Evolutionary conservation across 2,888 invertebrate genomes (phyloP).

Genomic region (Dorcus hopei): DNA sequence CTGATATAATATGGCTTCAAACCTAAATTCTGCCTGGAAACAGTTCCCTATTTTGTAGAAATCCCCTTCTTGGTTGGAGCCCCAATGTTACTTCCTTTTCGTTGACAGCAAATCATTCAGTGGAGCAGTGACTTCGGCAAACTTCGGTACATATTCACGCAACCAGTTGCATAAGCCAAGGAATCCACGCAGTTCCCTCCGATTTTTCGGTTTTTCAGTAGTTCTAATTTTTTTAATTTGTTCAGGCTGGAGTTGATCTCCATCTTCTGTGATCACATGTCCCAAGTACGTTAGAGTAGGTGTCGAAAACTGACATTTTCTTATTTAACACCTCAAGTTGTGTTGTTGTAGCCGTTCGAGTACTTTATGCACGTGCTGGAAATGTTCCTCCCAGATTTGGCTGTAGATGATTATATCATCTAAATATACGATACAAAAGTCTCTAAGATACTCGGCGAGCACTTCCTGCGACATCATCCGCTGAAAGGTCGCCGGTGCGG

Average conservation of each 20-base stretch:
- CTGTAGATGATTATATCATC: conserved; percentile 31
- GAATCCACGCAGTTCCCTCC: conserved; percentile 32
- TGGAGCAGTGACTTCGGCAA: conserved; percentile 3
- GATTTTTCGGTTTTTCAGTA: conserved; percentile 26
- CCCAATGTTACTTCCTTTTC: no score
- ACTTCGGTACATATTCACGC: conserved; percentile 28
- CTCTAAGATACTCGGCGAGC: conserved; percentile 12
- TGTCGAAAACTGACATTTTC: conserved; percentile 30
- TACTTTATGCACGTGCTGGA: conserved; percentile 22
- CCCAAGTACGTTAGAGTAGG: conserved; percentile 29
- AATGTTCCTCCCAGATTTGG: conserved; percentile 14
- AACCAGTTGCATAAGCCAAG: conserved; percentile 33
- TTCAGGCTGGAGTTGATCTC: conserved; percentile 28
- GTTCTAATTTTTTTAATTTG: conserved; percentile 29
- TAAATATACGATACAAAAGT: conserved; percentile 21
- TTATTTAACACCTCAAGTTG: conserved; percentile 26
- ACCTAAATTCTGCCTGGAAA: no score
- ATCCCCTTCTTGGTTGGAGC: no score
- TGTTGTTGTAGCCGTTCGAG: conserved; percentile 19
- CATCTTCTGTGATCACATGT: conserved; percentile 27
- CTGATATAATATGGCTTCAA: no score
- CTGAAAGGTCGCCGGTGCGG: conserved; percentile 22
- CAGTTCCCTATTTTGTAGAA: no score
- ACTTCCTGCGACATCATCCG: conserved; percentile 17
- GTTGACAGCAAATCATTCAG: no score